These are phyloP conservation scores for Leptobrachium leishanense DNA, from an alignment of 2,113 vertebrate species.

Conservation along the genomic window DNA sequence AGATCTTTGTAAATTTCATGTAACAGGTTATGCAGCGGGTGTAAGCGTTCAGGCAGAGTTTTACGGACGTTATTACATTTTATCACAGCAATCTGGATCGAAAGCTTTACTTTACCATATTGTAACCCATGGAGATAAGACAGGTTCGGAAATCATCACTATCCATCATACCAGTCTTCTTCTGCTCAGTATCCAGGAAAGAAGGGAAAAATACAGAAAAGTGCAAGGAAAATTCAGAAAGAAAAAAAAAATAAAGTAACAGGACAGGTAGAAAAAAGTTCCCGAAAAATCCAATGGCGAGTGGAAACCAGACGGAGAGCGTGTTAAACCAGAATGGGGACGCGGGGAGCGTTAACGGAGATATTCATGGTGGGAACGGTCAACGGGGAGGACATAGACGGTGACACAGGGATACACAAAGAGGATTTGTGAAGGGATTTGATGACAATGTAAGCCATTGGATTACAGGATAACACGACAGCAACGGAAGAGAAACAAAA, in stretches of 20 bases:
- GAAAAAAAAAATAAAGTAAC: neutral
- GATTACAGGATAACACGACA: neutral
- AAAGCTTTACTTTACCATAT: conserved; percentile 80
- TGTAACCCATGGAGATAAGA: conserved; percentile 99
- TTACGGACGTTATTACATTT: too few relatives aligned
- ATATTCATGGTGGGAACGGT: conserved; percentile 24
- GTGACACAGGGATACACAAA: conserved; percentile 43
- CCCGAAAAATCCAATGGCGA: neutral
- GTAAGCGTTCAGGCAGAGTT: too few relatives aligned
- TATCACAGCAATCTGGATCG: too few relatives aligned
- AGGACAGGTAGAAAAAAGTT: conserved; percentile 37
- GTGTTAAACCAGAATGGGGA: conserved; percentile 16
- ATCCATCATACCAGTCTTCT: conserved; percentile 99
- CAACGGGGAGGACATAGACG: conserved; percentile 36
- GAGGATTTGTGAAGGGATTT: conserved; percentile 42
- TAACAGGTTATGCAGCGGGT: too few relatives aligned
- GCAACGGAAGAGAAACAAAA: conserved; percentile 12
- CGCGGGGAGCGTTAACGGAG: conserved; percentile 15
- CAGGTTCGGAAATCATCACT: conserved; percentile 98
- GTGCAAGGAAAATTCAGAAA: conserved; percentile 47
- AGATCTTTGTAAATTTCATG: too few relatives aligned
- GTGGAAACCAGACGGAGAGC: conserved; percentile 22
- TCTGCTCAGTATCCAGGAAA: conserved; percentile 74
- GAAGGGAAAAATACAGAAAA: conserved; percentile 45
- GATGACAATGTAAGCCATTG: conserved; percentile 3